These are phyloP conservation scores for Petrocephalus sullivani DNA, from an alignment of 2,797 vertebrate species.

Conservation along the genomic window DNA sequence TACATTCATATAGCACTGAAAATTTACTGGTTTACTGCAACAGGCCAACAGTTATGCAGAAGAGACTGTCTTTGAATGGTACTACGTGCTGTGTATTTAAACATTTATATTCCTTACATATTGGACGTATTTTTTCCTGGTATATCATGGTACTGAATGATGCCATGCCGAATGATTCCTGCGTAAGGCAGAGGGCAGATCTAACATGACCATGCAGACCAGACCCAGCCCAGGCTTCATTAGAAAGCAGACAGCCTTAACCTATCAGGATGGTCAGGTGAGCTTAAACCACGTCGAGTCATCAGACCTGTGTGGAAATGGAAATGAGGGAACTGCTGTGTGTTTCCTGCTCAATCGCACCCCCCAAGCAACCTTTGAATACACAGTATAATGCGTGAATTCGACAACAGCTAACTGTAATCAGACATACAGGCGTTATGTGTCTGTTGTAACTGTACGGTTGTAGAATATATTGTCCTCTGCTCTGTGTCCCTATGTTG, in stretches of 20 bases:
- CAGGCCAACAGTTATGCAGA: neutral
- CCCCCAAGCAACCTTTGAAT: neutral
- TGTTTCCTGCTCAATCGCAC: neutral
- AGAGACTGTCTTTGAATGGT: neutral
- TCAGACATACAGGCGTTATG: neutral
- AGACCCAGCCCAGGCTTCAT: neutral
- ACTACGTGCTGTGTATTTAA: neutral
- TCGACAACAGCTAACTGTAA: neutral
- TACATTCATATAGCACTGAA: neutral
- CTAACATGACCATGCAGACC: neutral
- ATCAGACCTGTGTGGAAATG: neutral
- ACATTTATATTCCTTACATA: neutral
- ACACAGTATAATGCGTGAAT: neutral
- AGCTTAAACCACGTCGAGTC: neutral
- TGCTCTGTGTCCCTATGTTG: conserved; percentile 15
- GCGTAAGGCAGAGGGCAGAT: neutral
- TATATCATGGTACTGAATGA: neutral
- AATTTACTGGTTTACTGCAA: neutral
- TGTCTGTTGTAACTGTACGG: neutral
- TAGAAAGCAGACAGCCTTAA: neutral
- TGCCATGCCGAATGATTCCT: neutral
- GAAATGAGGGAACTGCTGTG: neutral
- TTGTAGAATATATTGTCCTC: neutral
- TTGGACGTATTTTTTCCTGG: neutral
- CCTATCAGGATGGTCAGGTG: neutral